Evolutionary conservation across 2,113 vertebrate genomes (phyloP).

Genomic region (Myrmophylax atrothorax): DNA sequence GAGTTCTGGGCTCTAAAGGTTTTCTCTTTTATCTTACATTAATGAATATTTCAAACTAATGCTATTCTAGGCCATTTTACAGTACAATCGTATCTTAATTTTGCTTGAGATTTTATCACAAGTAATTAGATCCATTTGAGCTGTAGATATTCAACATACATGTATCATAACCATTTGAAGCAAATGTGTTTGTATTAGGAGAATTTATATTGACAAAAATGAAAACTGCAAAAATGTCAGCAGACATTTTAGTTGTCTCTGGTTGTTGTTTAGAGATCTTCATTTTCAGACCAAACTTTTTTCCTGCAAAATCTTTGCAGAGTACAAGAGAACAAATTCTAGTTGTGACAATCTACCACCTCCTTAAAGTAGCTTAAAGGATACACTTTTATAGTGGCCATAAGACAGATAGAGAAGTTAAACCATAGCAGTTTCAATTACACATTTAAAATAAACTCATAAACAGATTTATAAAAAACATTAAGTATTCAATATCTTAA

Average conservation of each 20-base stretch:
- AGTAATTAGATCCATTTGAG: conserved; percentile 42
- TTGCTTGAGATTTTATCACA: conserved; percentile 47
- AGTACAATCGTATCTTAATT: background rate
- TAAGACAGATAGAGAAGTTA: background rate
- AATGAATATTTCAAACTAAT: conserved; percentile 37
- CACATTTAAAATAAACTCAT: background rate
- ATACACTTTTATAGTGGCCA: background rate
- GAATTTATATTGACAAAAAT: background rate
- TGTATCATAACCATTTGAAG: background rate
- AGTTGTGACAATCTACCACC: background rate
- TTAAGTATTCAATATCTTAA: background rate
- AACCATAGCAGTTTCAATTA: background rate
- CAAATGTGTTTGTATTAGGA: background rate
- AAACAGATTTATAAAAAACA: background rate
- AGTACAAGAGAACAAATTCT: background rate
- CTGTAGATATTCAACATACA: background rate
- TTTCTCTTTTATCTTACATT: background rate
- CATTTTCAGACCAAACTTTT: background rate
- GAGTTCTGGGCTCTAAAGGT: background rate
- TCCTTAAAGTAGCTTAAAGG: background rate
- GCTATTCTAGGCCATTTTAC: background rate
- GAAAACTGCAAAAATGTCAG: background rate
- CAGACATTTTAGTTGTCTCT: background rate
- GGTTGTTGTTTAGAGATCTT: background rate
- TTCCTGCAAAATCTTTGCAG: background rate